Conservation (phyloP, 2,113 vertebrate genomes). For the Ciconia stormi region DNA sequence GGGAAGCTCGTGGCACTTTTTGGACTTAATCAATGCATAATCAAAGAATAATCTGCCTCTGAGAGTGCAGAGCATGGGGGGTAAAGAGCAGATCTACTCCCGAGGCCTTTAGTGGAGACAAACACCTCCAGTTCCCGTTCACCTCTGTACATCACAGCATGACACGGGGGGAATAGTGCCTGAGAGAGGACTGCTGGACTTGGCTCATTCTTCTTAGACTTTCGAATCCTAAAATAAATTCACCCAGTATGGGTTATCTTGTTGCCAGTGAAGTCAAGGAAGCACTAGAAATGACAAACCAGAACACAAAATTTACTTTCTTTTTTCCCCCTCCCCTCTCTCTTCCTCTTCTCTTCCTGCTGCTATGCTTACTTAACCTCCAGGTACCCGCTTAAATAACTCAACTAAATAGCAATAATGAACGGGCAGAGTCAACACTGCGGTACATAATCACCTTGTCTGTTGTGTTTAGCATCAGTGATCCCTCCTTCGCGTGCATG, state of each 20-base stretch:
- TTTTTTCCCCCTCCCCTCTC: background rate
- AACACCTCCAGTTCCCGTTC: background rate
- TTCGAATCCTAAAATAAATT: background rate
- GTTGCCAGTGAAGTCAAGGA: background rate
- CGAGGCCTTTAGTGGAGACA: background rate
- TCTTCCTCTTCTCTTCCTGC: conserved; percentile 4
- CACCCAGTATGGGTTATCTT: background rate
- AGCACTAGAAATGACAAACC: background rate
- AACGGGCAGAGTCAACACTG: conserved; percentile 66
- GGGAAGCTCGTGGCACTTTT: background rate
- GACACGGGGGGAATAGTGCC: background rate
- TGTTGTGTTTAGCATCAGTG: conserved; percentile 70
- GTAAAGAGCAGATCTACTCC: background rate
- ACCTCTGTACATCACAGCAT: background rate
- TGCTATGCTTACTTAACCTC: conserved; percentile 69
- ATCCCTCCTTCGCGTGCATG: conserved; percentile 47
- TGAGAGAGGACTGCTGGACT: background rate
- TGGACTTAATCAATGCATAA: background rate
- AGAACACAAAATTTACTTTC: conserved; percentile 15
- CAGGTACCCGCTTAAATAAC: conserved; percentile 67
- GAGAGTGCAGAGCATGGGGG: background rate
- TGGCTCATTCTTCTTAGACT: background rate
- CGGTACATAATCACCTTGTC: conserved; percentile 70
- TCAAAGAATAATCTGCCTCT: background rate
- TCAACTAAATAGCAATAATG: conserved; percentile 74